phyloP scores from a whole-genome alignment of 2,888 invertebrate species.

The Eumerus sabulonum region DNA sequence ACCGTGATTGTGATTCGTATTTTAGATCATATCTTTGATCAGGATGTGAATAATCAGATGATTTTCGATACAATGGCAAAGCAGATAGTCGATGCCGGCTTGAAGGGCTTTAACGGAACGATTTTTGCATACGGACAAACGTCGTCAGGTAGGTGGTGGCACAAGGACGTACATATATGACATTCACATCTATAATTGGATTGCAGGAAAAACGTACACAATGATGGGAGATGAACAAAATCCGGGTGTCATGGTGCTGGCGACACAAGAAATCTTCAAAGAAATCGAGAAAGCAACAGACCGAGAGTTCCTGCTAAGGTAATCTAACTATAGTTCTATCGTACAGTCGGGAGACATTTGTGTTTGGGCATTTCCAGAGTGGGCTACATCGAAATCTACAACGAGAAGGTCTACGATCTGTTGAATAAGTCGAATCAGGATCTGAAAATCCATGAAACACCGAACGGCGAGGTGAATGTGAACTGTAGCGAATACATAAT shows the following conservation, averaged over 20 bases:
- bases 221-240: conserved; percentile 86
- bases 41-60: conserved; percentile 81
- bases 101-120: conserved; percentile 90
- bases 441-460: conserved; percentile 84
- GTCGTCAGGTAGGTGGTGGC: conserved; percentile 83
- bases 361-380: conserved; percentile 82
- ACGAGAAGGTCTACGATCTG: conserved; percentile 90
- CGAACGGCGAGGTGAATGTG: conserved; percentile 83
- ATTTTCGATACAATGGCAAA: conserved; percentile 85
- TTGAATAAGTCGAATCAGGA: conserved; percentile 82
- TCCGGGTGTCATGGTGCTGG: conserved; percentile 87
- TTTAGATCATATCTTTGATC: conserved; percentile 87
- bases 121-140: conserved; percentile 96
- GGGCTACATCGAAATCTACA: conserved; percentile 93
- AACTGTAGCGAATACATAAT: conserved; percentile 84
- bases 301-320: conserved; percentile 85
- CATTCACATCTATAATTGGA: too few species aligned
- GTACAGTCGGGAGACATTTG: too few species aligned
- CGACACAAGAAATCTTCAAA: conserved; percentile 86
- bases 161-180: too few species aligned
- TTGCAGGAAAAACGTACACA: conserved; percentile 85
- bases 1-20: conserved; percentile 60
- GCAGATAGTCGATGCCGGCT: conserved; percentile 85
- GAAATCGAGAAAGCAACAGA: conserved; percentile 82
- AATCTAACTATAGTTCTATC: too few species aligned